Conservation (phyloP, 2,797 vertebrate species). For the Cryptoprocta ferox region DNA sequence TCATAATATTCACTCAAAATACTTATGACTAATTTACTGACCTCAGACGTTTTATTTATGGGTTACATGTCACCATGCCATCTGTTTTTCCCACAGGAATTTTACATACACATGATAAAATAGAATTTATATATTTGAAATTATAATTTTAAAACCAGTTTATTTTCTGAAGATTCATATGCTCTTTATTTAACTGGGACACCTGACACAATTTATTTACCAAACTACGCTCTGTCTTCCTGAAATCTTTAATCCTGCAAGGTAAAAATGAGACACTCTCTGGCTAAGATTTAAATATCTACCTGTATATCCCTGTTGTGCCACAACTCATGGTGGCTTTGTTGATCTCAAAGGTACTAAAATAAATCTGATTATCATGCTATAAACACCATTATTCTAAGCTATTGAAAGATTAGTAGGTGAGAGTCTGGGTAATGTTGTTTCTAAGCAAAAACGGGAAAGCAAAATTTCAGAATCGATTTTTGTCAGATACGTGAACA, state of each 20-base stretch:
- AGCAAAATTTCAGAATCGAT: constrained; percentile 79
- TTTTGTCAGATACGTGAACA: constrained; percentile 84
- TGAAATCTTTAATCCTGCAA: constrained; percentile 24
- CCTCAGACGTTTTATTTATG: constrained; percentile 35
- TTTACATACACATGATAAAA: constrained; percentile 47
- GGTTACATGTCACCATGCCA: not conserved
- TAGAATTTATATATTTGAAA: constrained; percentile 20
- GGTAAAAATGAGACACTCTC: constrained; percentile 44
- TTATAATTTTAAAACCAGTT: constrained; percentile 1
- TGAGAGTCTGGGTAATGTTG: constrained; percentile 72
- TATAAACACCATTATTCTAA: constrained; percentile 72
- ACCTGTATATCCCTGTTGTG: constrained; percentile 38
- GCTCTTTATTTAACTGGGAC: constrained; percentile 34
- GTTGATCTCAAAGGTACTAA: constrained; percentile 72
- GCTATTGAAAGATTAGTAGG: constrained; percentile 75
- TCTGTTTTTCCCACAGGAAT: constrained; percentile 44
- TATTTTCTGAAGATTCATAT: constrained; percentile 49
- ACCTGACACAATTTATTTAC: constrained; percentile 56
- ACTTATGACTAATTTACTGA: constrained; percentile 32
- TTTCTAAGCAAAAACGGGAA: constrained; percentile 77
- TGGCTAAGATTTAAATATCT: not conserved
- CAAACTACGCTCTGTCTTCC: not conserved
- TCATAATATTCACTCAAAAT: constrained; percentile 48
- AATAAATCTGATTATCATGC: constrained; percentile 77
- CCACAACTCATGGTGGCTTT: constrained; percentile 56